Conservation (phyloP, 2,113 vertebrate species). For the Neomonachus schauinslandi region DNA sequence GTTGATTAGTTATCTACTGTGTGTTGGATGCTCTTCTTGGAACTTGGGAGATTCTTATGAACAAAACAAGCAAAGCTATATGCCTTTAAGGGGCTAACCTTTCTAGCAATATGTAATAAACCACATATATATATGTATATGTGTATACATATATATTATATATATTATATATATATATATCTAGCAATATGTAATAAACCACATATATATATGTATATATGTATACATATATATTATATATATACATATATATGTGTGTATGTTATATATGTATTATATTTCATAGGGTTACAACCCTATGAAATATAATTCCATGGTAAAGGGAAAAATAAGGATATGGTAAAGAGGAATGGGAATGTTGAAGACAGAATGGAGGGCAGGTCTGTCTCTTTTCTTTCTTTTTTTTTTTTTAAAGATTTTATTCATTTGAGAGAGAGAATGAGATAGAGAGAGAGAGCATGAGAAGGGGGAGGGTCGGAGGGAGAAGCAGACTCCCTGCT, state of each 20-base stretch:
- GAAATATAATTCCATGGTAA: background rate
- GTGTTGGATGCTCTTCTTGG: background rate
- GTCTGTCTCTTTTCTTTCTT: background rate
- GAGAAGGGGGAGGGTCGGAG: too few relatives aligned
- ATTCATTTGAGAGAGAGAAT: too few relatives aligned
- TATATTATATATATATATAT: background rate
- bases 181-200: background rate
- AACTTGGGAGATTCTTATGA: background rate
- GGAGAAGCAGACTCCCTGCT: too few relatives aligned
- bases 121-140: background rate
- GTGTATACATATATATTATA: background rate
- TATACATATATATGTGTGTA: background rate
- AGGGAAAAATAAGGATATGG: background rate
- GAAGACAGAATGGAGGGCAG: background rate
- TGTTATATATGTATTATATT: background rate
- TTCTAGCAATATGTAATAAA: background rate
- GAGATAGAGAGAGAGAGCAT: too few relatives aligned
- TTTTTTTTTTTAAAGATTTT: too few relatives aligned
- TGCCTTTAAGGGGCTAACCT: background rate
- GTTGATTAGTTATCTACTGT: background rate
- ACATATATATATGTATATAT: background rate
- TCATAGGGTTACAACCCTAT: background rate
- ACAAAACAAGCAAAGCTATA: background rate
- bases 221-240: background rate
- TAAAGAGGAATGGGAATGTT: background rate